Base-by-base conservation (phyloP, 2,797 vertebrate species). In the Leptatherina wallacei region DNA sequence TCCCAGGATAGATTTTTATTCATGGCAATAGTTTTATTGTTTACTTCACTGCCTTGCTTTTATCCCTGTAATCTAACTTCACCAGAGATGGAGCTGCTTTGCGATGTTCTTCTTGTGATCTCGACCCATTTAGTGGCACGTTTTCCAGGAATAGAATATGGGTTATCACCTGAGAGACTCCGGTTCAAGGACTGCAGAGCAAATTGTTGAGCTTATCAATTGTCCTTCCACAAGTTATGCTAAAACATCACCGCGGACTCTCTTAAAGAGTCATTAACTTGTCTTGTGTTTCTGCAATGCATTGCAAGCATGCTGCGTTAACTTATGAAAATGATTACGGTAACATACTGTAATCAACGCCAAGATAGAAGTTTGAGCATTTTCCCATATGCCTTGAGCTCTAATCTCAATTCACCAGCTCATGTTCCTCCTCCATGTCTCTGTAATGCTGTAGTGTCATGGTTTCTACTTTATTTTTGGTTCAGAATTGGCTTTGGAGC, bases 121-220 rank as follows among this genome's bases (percentile, higher is more conserved):
- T 86, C 87, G 91, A 92, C 93, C 93, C 84, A 94, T 89, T 93
- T 93, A 86, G 61, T 90, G 90, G 88, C 88, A 90, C 63, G 80
- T 85, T 90, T 91, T 89, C 88, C 92, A 81, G 71, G 73, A 93
- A 92, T 93, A 93, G 93, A 85, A 93, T 81, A 40, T 90, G 81
- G 90, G 85, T 88, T 85, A 72, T 71, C 79, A 84, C 86, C 86
- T 78, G 61, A 74, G 88, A 90, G 78, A 77, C 73, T 62, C 40
- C 7, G 57, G 38, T 69, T 76, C 44, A 16, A 65, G 29, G 70
- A 35, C 54, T 52, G 54, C 38, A 36, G 61, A 60, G 67, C 30
- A 22, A 62, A 60, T 51, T 54, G 57, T 68, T 71, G 65, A 59
- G 60, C 24, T 73, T 72, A 51, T 38, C 35, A 72, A 70, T 78